Evolutionary conservation across 2,888 invertebrate species (phyloP).

Genomic region (Tenthredo livida): DNA sequence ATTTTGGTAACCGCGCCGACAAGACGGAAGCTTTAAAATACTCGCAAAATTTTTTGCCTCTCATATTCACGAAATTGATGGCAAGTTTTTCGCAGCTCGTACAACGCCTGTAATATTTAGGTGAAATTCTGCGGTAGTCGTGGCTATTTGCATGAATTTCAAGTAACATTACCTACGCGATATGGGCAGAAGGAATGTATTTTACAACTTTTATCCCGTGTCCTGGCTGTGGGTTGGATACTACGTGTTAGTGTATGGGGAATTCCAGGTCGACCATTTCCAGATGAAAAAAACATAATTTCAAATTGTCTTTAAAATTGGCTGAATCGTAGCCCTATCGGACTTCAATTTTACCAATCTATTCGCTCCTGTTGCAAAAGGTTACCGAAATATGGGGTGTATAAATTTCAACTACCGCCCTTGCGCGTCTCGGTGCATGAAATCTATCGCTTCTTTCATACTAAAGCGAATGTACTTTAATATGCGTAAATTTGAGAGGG

Average conservation of each 20-base stretch:
- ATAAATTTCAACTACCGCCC: neutral
- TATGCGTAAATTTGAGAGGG: neutral
- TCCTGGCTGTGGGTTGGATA: neutral
- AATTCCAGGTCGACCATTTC: neutral
- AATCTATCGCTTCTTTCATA: neutral
- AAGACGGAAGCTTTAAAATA: neutral
- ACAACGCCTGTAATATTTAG: neutral
- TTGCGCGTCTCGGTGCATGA: neutral
- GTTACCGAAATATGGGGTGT: neutral
- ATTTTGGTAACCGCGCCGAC: neutral
- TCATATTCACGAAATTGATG: neutral
- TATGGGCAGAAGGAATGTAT: conserved; percentile 31
- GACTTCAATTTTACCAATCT: neutral
- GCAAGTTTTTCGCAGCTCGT: neutral
- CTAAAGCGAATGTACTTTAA: neutral
- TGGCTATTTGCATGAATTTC: conserved; percentile 35
- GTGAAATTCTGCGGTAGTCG: conserved; percentile 12
- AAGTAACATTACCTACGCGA: conserved; percentile 20
- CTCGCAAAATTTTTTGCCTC: neutral
- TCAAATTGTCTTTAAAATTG: conserved; percentile 2
- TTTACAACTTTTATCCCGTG: conserved; percentile 12
- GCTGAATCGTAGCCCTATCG: neutral
- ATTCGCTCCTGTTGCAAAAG: neutral
- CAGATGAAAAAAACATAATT: neutral
- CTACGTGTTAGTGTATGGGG: neutral